A percentile compares a stretch with the other conserved stretches of the same genome.
These are phyloP conservation scores for Bos taurus DNA, from an alignment of 2,113 vertebrate genomes.

Conservation along the genomic window ARS-UCD2.0 NC_037332.1:51221501-51222000, in stretches of 20 bases:
- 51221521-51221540: conserved; percentile 99
- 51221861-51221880: conserved; percentile 1
- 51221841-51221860: background rate
- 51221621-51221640: conserved; percentile 21
- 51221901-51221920: conserved; percentile 7
- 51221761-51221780: conserved; percentile 12
- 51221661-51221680: background rate
- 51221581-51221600: background rate
- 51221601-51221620: background rate
- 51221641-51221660: conserved; percentile 11
- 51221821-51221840: conserved; percentile 1
- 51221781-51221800: background rate
- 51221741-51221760: background rate
- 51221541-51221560: conserved; percentile 74
- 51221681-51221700: background rate
- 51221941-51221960: background rate
- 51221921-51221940: conserved; percentile 24
- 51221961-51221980: conserved; percentile 8
- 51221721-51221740: conserved; percentile 27
- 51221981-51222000: background rate
- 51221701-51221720: background rate
- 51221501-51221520: conserved; percentile 99
- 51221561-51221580: conserved; percentile 21
- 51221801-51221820: background rate
- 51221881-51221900: conserved; percentile 14